Evolutionary conservation across 2,797 vertebrate species (phyloP).

Genomic region (Tokudaia tokunoshimensis): DNA sequence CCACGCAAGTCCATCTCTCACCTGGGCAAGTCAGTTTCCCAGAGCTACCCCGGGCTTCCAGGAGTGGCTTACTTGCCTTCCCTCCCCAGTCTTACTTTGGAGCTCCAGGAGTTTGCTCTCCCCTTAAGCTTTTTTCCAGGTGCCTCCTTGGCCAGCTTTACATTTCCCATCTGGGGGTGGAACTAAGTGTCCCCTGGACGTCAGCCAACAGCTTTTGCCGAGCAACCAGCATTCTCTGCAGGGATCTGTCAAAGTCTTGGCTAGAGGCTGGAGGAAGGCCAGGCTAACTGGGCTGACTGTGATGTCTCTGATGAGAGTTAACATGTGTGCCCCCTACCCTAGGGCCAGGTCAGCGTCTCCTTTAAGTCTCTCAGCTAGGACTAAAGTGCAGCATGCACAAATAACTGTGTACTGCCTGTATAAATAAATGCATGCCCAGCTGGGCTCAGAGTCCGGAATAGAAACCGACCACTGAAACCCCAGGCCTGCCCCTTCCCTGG

Average conservation of each 20-base stretch:
- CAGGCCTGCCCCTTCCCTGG: background rate
- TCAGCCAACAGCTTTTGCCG: conserved; percentile 16
- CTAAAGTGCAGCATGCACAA: conserved; percentile 24
- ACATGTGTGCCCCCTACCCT: background rate
- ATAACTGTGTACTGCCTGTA: background rate
- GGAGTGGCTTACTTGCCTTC: background rate
- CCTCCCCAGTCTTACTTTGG: background rate
- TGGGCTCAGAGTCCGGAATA: background rate
- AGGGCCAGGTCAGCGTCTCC: background rate
- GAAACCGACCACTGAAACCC: background rate
- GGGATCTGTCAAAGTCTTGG: background rate
- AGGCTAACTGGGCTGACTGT: background rate
- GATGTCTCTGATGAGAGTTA: background rate
- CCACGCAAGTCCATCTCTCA: background rate
- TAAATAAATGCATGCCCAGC: background rate
- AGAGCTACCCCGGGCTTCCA: background rate
- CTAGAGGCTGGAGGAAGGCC: conserved; percentile 9
- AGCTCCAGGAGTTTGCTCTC: background rate
- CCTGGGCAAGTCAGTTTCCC: background rate
- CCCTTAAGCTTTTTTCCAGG: background rate
- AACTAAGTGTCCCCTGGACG: background rate
- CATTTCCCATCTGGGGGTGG: background rate
- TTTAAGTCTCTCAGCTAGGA: conserved; percentile 21
- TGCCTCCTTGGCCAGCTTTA: conserved; percentile 21
- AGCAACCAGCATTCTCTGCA: background rate